Evolutionary conservation across 37 sponge, comb jelly and placozoan genomes (phyloP), one percentile per base, ranked within the genome.

Genomic region (Beroe forskalii): DNA sequence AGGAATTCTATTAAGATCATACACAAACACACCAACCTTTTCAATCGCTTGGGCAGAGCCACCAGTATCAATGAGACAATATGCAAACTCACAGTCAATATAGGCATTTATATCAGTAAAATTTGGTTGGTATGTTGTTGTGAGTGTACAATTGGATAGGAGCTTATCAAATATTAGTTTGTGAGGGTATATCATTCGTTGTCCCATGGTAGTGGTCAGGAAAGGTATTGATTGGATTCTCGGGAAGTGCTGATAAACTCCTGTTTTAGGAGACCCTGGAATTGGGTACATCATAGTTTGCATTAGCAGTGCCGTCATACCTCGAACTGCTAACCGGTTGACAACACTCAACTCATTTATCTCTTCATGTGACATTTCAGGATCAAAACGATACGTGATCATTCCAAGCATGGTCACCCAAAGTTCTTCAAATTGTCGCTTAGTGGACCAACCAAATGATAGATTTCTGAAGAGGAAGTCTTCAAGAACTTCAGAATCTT

Each of bases 351-450:
- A n/a, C 28, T 80, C 86, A 44, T 41, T 44, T 3, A 80, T 80
- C 30, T 44, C 55, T 24, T 80, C 86, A 23, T 23, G 12, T 24
- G 24, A 20, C 55, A 44, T 9, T 1, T 80, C 86, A 2, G 55
- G 25, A n/a, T 80, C 86, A 22, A 80, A 44, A 0, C 55, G 27
- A 37, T 80, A 80, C 17, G 86, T 80, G 27, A 80, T 80, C 86
- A 80, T 80, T 25, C 86, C 86, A 0, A 80, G 86, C 44, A 80
- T 41, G 28, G 86, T 80, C 4, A 80, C 86, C 86, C 86, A 80
- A 1, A 80, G 86, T 23, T 80, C 86, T 27, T 80, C 86, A 80
- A 80, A 80, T 48, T 80, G 86, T 80, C 86, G 44, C 55, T 80
- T 80, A 4, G 86, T 80, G 12, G 86, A 80, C 86, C 86, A 80